phyloP scores from a whole-genome alignment of 2,113 vertebrate genomes.

The Rhinoderma darwinii region DNA sequence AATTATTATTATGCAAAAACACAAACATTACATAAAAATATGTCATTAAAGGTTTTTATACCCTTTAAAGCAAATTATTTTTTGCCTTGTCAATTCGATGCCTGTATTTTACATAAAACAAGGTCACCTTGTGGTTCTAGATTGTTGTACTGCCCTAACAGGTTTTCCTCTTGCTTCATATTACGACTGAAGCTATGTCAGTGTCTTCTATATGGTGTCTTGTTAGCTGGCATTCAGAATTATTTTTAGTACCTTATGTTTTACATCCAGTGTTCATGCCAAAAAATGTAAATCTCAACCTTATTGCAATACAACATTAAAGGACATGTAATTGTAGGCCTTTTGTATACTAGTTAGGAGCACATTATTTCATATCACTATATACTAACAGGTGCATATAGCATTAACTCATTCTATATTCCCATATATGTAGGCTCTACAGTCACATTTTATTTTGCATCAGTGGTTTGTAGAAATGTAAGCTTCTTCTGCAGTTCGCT shows the following conservation, averaged over 20 bases:
- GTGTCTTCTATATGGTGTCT: conserved; percentile 16
- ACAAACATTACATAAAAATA: too few relatives aligned
- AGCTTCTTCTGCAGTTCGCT: too few relatives aligned
- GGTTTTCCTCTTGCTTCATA: conserved; percentile 22
- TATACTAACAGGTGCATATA: background rate
- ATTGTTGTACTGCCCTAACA: conserved; percentile 31
- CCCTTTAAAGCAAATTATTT: background rate
- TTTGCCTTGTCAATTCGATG: background rate
- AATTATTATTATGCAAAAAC: too few relatives aligned
- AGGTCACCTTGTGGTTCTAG: conserved; percentile 30
- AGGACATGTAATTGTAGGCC: background rate
- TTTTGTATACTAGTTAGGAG: background rate
- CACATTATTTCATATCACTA: background rate
- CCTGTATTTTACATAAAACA: conserved; percentile 4
- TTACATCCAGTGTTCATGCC: background rate
- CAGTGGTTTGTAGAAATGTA: too few relatives aligned
- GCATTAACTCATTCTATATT: background rate
- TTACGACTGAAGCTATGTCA: conserved; percentile 34
- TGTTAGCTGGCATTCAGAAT: conserved; percentile 19
- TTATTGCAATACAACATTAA: conserved; percentile 24
- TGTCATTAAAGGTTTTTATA: too few relatives aligned
- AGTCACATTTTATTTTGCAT: background rate
- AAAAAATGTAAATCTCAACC: background rate
- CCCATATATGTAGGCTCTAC: background rate
- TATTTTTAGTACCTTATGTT: conserved; percentile 39